These are phyloP conservation scores for Argyra leucocephala DNA, from an alignment of 2,888 invertebrate species.

Conservation along the genomic window DNA sequence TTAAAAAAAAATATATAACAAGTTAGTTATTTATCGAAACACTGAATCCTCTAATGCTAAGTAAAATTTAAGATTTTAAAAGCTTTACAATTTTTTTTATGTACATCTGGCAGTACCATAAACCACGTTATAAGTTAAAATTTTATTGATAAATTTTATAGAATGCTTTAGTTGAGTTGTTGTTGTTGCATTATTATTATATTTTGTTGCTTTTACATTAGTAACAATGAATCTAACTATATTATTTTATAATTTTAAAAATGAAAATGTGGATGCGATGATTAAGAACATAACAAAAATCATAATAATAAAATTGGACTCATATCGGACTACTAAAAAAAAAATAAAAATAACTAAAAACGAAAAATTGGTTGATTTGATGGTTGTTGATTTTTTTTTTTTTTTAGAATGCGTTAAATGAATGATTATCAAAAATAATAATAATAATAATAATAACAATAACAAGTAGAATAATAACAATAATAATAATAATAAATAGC, in stretches of 20 bases:
- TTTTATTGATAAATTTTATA: too few species aligned
- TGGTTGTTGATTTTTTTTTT: not conserved
- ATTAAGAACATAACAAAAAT: not conserved
- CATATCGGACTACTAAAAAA: not conserved
- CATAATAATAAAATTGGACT: not conserved
- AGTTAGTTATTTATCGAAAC: too few species aligned
- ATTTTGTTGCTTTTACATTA: not conserved
- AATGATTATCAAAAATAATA: constrained; percentile 1
- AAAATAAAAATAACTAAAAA: not conserved
- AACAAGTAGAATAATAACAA: not conserved
- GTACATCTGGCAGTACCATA: too few species aligned
- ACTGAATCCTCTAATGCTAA: too few species aligned
- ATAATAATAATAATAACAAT: not conserved
- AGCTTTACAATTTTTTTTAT: too few species aligned
- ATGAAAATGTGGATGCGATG: not conserved
- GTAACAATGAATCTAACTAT: constrained; percentile 1
- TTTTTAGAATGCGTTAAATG: not conserved
- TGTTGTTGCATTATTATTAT: too few species aligned
- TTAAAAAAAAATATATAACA: too few species aligned
- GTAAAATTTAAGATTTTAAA: too few species aligned
- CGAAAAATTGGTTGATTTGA: not conserved
- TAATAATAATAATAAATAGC: not conserved
- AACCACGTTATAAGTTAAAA: too few species aligned
- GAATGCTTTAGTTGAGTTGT: too few species aligned
- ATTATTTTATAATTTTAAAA: not conserved